Conservation (phyloP, 2,113 vertebrate species). For the Tychaedon coryphoeus region DNA sequence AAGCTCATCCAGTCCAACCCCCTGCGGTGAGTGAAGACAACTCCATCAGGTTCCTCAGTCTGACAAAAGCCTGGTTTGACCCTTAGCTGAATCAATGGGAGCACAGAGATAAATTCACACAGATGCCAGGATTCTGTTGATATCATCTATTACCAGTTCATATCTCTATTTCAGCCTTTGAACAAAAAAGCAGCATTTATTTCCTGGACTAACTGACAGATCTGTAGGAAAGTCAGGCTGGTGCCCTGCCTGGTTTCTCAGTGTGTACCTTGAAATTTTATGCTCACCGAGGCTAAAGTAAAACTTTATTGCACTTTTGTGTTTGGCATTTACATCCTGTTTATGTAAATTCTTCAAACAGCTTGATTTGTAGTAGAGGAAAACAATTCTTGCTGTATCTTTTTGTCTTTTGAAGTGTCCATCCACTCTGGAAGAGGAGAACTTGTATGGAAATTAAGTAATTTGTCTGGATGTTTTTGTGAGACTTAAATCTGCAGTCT, state of each 20-base stretch:
- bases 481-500: constrained; percentile 37
- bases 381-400: constrained; percentile 59
- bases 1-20: not conserved
- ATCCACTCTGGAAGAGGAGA: constrained; percentile 37
- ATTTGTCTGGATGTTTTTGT: constrained; percentile 59
- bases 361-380: constrained; percentile 56
- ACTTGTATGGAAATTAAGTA: constrained; percentile 67
- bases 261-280: not conserved
- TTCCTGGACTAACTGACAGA: not conserved
- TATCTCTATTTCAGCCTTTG: not conserved
- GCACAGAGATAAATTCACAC: not conserved
- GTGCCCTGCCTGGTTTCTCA: not conserved
- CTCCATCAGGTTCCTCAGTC: not conserved
- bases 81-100: not conserved
- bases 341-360: constrained; percentile 63
- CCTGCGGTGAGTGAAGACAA: not conserved
- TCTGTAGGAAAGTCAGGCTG: not conserved
- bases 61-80: not conserved
- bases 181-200: not conserved
- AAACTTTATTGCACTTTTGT: constrained; percentile 52
- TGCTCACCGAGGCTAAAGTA: constrained; percentile 19
- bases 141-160: fast-evolving
- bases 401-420: constrained; percentile 60
- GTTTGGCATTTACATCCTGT: constrained; percentile 61
- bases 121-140: not conserved